A percentile compares a stretch with the other conserved stretches of the same genome.
phyloP scores from a whole-genome alignment of 2,113 vertebrate species.

The Amblyopsis rosae region DNA sequence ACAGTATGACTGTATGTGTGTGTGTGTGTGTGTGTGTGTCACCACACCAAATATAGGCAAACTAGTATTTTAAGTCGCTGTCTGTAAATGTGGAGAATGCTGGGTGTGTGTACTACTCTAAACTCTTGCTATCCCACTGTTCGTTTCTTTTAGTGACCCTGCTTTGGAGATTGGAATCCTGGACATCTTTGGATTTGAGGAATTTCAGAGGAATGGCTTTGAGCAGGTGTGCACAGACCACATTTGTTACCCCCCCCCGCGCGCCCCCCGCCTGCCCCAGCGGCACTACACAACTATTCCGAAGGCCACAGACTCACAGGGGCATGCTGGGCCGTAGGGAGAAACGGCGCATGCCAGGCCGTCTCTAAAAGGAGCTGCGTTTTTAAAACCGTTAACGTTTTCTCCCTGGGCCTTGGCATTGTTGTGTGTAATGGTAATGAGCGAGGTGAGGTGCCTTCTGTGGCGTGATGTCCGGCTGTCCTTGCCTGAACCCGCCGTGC shows the following conservation, averaged over 20 bases:
- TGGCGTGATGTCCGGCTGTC: constrained; percentile 60
- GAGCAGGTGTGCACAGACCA: constrained; percentile 82
- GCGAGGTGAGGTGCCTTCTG: constrained; percentile 51
- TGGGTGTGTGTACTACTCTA: not conserved
- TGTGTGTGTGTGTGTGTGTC: constrained; percentile 3
- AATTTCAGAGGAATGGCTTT: constrained; percentile 89
- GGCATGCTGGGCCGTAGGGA: constrained; percentile 9
- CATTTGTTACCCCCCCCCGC: not conserved
- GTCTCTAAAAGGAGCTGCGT: constrained; percentile 35
- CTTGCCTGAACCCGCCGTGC: constrained; percentile 59
- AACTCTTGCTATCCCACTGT: not conserved
- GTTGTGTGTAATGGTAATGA: constrained; percentile 54
- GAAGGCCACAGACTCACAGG: not conserved
- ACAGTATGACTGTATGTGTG: not conserved
- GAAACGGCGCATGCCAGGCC: not conserved
- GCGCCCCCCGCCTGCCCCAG: no score
- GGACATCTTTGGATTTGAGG: constrained; percentile 95
- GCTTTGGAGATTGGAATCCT: constrained; percentile 86
- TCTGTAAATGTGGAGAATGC: not conserved
- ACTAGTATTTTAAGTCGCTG: not conserved
- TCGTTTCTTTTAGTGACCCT: constrained; percentile 73
- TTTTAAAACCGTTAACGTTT: constrained; percentile 39
- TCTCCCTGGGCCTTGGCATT: constrained; percentile 31
- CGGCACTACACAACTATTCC: constrained; percentile 1
- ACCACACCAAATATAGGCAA: not conserved